Evolutionary conservation across 2,113 vertebrate species (phyloP).

Genomic region (Saguinus imperator): DNA sequence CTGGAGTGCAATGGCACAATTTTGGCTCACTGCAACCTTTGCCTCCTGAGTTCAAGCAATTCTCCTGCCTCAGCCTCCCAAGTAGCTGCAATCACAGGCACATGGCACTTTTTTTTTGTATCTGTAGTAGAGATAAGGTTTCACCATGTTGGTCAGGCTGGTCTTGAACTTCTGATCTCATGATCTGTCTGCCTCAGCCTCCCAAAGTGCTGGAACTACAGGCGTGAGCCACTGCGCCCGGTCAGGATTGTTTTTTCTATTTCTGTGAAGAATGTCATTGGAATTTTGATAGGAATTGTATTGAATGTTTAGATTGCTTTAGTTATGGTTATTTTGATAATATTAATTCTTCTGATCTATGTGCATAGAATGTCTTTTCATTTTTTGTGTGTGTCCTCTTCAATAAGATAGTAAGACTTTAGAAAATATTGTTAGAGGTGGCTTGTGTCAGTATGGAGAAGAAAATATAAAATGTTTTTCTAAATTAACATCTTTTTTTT

Average conservation of each 20-base stretch:
- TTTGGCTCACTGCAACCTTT: too few relatives aligned
- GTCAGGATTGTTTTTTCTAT: background rate
- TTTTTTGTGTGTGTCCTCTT: background rate
- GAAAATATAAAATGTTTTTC: background rate
- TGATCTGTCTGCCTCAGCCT: too few relatives aligned
- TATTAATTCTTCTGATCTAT: background rate
- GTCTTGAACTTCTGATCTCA: too few relatives aligned
- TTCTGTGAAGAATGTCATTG: background rate
- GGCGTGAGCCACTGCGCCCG: fast-evolving
- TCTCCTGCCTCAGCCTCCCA: too few relatives aligned
- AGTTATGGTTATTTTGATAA: background rate
- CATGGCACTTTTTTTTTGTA: too few relatives aligned
- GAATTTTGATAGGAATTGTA: background rate
- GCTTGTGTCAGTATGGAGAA: background rate
- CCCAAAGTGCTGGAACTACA: too few relatives aligned
- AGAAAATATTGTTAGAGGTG: background rate
- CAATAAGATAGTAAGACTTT: background rate
- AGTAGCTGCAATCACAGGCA: too few relatives aligned
- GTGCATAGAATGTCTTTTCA: background rate
- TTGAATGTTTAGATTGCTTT: background rate
- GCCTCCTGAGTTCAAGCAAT: too few relatives aligned
- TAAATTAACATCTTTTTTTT: too few relatives aligned
- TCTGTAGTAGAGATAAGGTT: too few relatives aligned
- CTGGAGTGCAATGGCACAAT: too few relatives aligned
- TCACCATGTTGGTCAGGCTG: too few relatives aligned